Evolutionary conservation across 2,797 vertebrate genomes (phyloP), one percentile per base, ranked within the genome.

Genomic region (Hypotaenidia okinawae): DNA sequence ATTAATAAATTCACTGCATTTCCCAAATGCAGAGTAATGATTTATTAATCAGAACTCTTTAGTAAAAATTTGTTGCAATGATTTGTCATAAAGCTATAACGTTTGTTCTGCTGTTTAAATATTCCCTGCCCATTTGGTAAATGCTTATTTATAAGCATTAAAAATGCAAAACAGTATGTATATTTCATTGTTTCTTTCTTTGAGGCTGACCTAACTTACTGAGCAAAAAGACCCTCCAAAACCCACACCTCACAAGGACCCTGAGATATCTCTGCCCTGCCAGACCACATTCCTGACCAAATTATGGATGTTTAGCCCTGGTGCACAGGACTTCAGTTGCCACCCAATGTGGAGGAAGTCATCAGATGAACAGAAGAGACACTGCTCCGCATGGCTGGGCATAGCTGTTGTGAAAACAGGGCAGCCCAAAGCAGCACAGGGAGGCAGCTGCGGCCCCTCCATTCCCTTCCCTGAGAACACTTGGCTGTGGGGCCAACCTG

Each of bases 31-130:
- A 69, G 73, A 91, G 16, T 17, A 59, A 69, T 57, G 55, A 22
- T 59, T 96, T 78, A 81, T 87, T 90, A 90, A 76, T 90, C 25
- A 45, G 35, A 90, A 78, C 11, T 35, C 58, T 64, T 73, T 11
- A 63, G 37, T 17, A 59, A 88, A 62, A 57, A 25, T 8, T 35
- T 74, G 14, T 33, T 54, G 68, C 22, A 54, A 52, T 4, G 6
- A 49, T 84, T 84, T 90, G 66, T 68, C 63, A n/a, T 75, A 51
- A 69, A 84, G 18, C 4, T 35, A 5, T 22, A 63, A 41, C 1
- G 2, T 85, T 89, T 35, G 2, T 32, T 83, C 30, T 63, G 32
- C n/a, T 74, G 10, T 10, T 90, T 51, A 45, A 89, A 68, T 35
- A 51, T 39, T 45, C 19, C 9, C 12, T 30, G 1, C 4, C 35